These are phyloP conservation scores for Nemurella pictetii DNA, from an alignment of 2,888 invertebrate genomes.

Conservation along the genomic window DNA sequence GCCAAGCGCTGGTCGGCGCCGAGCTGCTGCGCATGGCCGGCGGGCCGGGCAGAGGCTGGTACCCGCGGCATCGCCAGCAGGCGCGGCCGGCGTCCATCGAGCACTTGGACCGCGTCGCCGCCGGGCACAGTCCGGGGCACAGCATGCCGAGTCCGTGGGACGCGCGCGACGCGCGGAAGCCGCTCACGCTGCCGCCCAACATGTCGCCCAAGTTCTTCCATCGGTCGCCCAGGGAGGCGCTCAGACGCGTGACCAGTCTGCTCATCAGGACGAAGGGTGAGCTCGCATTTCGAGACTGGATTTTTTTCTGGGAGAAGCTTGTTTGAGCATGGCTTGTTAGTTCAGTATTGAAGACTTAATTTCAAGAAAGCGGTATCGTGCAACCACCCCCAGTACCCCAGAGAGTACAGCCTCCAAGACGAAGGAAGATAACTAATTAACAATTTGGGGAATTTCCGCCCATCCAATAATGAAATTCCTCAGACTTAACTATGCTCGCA, in stretches of 20 bases:
- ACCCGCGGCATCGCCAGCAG: slow-evolving; percentile 49
- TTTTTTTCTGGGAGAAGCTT: slow-evolving; percentile 37
- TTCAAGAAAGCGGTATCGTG: neutral
- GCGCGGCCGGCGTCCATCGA: slow-evolving; percentile 80
- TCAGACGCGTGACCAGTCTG: slow-evolving; percentile 85
- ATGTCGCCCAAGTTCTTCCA: slow-evolving; percentile 88
- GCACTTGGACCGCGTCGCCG: slow-evolving; percentile 75
- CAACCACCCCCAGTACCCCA: neutral
- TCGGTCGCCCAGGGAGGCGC: slow-evolving; percentile 82
- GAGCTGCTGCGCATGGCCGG: slow-evolving; percentile 77
- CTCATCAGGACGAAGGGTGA: slow-evolving; percentile 79
- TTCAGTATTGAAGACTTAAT: neutral
- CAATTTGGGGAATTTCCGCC: neutral
- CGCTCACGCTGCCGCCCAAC: slow-evolving; percentile 85
- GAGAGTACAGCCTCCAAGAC: no score
- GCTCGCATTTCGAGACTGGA: slow-evolving; percentile 45
- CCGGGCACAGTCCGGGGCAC: slow-evolving; percentile 52
- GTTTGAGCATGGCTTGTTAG: neutral
- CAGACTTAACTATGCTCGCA: neutral
- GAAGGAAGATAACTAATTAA: neutral
- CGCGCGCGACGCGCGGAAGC: slow-evolving; percentile 65
- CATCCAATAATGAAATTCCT: neutral
- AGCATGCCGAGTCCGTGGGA: slow-evolving; percentile 45
- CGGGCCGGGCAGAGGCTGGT: slow-evolving; percentile 82
- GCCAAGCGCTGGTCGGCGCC: slow-evolving; percentile 68